Percentiles rank a stretch among this genome's conserved stretches.
phyloP scores from a whole-genome alignment of 2,113 vertebrate genomes.

The Rhegmatorhina hoffmannsi region DNA sequence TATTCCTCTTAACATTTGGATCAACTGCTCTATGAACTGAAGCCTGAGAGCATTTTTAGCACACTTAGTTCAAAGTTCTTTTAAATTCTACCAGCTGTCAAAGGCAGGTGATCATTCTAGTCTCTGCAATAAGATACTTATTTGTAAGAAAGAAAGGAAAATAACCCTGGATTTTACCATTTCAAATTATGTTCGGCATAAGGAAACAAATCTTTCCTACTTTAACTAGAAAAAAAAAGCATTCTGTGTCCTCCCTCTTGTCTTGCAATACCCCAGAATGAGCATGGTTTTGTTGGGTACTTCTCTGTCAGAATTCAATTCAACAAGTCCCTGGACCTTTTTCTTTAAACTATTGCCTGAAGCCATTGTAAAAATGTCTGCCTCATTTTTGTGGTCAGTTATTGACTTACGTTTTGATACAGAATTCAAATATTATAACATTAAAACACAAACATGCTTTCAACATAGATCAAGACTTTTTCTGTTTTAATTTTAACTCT shows the following conservation, averaged over 20 bases:
- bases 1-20: not conserved
- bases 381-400: not conserved
- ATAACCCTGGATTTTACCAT: not conserved
- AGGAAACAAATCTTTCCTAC: not conserved
- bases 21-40: not conserved
- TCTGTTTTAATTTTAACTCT: not conserved
- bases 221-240: not conserved
- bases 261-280: not conserved
- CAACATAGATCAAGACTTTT: not conserved
- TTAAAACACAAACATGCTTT: not conserved
- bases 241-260: not conserved
- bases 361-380: not conserved
- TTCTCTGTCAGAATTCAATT: not conserved
- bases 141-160: not conserved
- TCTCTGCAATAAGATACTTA: not conserved
- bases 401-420: not conserved
- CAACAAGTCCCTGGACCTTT: not conserved
- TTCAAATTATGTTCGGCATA: not conserved
- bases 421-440: not conserved
- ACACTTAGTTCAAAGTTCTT: not conserved
- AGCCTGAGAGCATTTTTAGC: not conserved
- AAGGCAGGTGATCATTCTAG: not conserved
- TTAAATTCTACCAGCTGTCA: not conserved
- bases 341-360: not conserved
- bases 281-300: not conserved